Base-by-base conservation (phyloP, 2,888 invertebrate genomes). In the Lepas anatifera region DNA sequence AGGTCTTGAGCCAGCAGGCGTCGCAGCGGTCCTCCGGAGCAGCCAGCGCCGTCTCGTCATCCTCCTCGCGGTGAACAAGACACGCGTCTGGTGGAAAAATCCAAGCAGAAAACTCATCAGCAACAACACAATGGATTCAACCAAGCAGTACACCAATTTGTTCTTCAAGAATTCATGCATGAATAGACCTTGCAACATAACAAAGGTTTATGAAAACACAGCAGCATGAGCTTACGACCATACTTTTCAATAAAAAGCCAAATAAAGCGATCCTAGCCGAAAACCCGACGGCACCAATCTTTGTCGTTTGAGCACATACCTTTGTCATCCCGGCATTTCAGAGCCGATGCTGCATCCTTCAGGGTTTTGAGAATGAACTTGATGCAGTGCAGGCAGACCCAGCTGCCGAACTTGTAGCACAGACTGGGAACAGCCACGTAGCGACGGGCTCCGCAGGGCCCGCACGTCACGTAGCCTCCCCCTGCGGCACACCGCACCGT, bases 1-100 rank as follows among this genome's bases (percentile, higher is more conserved):
- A 92, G 84, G 90, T 86, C 80, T 89, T 89, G 18, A 93, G 83
- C 90, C 93, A 92, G 79, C 93, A 94, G 25, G 91, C 91, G 69
- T 89, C 87, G 80, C 93, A 94, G 48, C 90, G 48, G 8, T 25
- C 8, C 7, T 58, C 58, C 4, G 58, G 58, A 7, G 58, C 22
- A 3, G 29, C 13, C 52, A 18, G 32, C 35, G 32, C 58, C 18
- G 32, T 8, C 22, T 58, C 58, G 1, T 22, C 16, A 7, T 32
- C 22, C 6, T 58, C 22, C 6, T 58, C 32, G 1, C 32, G 8
- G 22, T 22, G 58, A 6, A 35, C 16, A 8, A 32, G 58, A 22
- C 58, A 58, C 22, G 4, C 32, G 13, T 32, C 58, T 58, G 58
- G 6, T 3, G 52, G 32, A 41, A n/a, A n/a, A n/a, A n/a, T n/a